Evolutionary conservation across 1,140 invertebrate species (phyloP).

Genomic region (Asbolus verrucosus): DNA sequence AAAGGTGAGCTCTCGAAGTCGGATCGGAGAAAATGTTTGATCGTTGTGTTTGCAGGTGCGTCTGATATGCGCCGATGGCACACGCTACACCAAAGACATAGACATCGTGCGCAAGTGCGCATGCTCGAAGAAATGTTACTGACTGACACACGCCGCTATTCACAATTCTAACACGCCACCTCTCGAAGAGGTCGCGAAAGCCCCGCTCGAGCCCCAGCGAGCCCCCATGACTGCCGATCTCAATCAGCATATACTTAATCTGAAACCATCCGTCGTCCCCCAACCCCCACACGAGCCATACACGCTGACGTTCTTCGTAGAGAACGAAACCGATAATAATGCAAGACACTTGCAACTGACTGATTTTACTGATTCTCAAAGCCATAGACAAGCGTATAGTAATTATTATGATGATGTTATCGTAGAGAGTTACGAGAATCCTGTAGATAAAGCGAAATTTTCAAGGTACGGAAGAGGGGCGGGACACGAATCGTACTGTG

Average conservation of each 20-base stretch:
- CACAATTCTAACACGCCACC: conserved; percentile 63
- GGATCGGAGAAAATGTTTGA: too few relatives aligned
- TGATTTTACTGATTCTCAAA: conserved; percentile 49
- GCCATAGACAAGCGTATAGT: conserved; percentile 44
- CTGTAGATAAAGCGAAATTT: conserved; percentile 40
- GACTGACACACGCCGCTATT: conserved; percentile 66
- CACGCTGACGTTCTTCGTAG: conserved; percentile 61
- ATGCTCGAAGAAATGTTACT: conserved; percentile 86
- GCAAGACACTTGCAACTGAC: conserved; percentile 47
- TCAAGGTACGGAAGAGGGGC: conserved; percentile 43
- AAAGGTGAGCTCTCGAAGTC: conserved; percentile 73
- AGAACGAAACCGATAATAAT: conserved; percentile 52
- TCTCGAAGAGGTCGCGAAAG: conserved; percentile 48
- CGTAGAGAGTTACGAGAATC: conserved; percentile 54
- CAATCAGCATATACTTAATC: conserved; percentile 51
- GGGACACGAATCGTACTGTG: conserved; percentile 59
- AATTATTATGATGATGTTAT: conserved; percentile 56
- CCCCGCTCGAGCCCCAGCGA: conserved; percentile 47
- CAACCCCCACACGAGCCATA: conserved; percentile 51
- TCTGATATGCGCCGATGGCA: conserved; percentile 92
- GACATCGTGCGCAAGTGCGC: conserved; percentile 96
- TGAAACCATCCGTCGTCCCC: conserved; percentile 44
- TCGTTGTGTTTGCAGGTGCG: conserved; percentile 72
- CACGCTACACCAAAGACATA: conserved; percentile 93
- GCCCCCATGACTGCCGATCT: conserved; percentile 53